These are phyloP conservation scores for Drosophila siamana DNA, from an alignment of 2,888 invertebrate genomes.

Conservation along the genomic window DNA sequence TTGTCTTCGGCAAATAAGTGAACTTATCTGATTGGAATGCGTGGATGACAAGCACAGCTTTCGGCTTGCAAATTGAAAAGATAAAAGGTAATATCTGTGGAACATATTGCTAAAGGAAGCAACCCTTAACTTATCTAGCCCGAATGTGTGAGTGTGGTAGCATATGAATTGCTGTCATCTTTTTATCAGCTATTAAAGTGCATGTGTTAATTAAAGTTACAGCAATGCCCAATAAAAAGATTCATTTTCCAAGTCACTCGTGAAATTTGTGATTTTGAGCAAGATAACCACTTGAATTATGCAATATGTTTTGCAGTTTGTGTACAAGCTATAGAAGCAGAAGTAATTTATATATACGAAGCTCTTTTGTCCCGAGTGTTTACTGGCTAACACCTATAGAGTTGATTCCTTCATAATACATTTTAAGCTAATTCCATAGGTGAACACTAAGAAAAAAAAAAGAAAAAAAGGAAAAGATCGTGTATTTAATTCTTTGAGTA, in stretches of 20 bases:
- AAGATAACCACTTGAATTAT: no score
- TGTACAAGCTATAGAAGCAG: no score
- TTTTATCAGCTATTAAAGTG: conserved; percentile 34
- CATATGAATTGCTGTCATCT: not conserved
- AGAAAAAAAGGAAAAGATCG: no score
- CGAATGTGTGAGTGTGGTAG: not conserved
- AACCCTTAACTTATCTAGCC: conserved; percentile 8
- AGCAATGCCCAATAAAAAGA: not conserved
- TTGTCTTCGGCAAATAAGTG: conserved; percentile 27
- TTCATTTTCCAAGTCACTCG: not conserved
- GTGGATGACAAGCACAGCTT: conserved; percentile 7
- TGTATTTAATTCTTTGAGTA: no score
- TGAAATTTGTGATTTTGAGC: no score
- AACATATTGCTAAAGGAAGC: conserved; percentile 17
- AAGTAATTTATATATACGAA: no score
- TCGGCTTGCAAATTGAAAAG: conserved; percentile 51
- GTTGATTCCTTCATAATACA: no score
- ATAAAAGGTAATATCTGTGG: conserved; percentile 30
- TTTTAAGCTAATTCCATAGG: no score
- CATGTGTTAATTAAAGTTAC: conserved; percentile 44
- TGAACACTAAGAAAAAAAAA: no score
- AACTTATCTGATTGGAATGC: conserved; percentile 28
- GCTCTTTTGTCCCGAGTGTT: no score
- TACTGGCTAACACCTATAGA: no score
- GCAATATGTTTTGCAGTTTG: not conserved